phyloP scores from a whole-genome alignment of 2,113 vertebrate species.

The Meleagris gallopavo region DNA sequence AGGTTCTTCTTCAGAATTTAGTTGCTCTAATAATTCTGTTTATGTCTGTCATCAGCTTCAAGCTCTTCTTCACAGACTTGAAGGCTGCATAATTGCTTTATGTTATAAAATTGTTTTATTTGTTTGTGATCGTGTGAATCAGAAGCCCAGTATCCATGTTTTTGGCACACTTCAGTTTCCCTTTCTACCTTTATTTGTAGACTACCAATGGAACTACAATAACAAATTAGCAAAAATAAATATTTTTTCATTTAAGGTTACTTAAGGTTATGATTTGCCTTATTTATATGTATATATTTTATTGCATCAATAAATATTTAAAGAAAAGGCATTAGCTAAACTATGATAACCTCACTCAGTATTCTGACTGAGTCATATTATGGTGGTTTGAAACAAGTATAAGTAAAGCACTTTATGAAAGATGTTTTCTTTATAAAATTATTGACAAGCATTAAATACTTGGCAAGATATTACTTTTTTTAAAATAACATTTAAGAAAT shows the following conservation, averaged over 20 bases:
- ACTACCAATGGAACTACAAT: background rate
- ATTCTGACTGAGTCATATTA: background rate
- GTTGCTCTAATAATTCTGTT: background rate
- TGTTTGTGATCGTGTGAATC: background rate
- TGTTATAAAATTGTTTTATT: background rate
- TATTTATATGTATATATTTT: background rate
- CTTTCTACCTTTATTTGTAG: background rate
- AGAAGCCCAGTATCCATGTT: background rate
- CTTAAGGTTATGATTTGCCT: background rate
- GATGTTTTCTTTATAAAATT: background rate
- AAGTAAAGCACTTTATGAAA: background rate
- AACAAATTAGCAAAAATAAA: background rate
- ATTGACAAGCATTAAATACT: background rate
- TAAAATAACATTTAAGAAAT: background rate
- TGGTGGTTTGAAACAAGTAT: background rate
- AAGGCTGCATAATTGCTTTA: background rate
- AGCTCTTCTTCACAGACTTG: background rate
- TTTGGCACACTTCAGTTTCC: background rate
- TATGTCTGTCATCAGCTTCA: background rate
- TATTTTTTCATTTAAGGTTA: background rate
- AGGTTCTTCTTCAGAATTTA: background rate
- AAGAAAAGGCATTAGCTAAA: background rate
- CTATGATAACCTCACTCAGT: background rate
- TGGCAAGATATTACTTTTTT: background rate
- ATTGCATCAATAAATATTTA: background rate